Conservation (phyloP, 2,888 invertebrate species). For the Agonopterix subpropinquella region DNA sequence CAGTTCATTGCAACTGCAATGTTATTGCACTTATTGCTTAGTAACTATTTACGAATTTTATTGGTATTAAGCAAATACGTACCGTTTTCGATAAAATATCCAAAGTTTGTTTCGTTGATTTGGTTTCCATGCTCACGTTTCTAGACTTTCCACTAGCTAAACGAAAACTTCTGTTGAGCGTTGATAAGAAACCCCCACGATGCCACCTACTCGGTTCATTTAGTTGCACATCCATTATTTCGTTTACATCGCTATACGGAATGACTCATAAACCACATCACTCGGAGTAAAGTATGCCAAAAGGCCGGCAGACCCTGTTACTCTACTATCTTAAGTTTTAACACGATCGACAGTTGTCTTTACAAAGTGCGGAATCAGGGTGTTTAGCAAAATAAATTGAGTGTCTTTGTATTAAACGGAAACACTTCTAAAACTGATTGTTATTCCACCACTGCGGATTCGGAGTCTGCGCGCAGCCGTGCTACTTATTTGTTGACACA, state of each 20-base stretch:
- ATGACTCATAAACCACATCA: conserved; percentile 20
- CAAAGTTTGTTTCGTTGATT: conserved; percentile 37
- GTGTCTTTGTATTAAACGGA: neutral
- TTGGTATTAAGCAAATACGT: too few species aligned
- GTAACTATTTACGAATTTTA: too few species aligned
- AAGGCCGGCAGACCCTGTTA: conserved; percentile 39
- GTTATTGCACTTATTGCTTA: too few species aligned
- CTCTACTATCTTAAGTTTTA: conserved; percentile 21
- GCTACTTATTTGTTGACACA: conserved; percentile 24
- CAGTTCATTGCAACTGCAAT: too few species aligned
- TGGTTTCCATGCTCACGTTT: conserved; percentile 39
- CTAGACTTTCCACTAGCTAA: conserved; percentile 49
- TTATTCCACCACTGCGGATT: conserved; percentile 30
- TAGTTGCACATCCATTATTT: conserved; percentile 61
- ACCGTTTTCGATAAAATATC: too few species aligned
- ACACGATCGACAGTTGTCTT: conserved; percentile 4
- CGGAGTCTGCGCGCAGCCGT: conserved; percentile 46
- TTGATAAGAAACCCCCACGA: conserved; percentile 64
- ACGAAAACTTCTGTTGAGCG: conserved; percentile 66
- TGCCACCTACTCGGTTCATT: conserved; percentile 62
- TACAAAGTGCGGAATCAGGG: conserved; percentile 21
- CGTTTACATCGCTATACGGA: conserved; percentile 19
- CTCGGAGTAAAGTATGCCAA: conserved; percentile 43
- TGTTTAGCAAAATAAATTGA: conserved; percentile 11
- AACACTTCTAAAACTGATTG: conserved; percentile 28